These are phyloP conservation scores for Ornithoptera priamus DNA, from an alignment of 2,888 invertebrate species.

Conservation along the genomic window DNA sequence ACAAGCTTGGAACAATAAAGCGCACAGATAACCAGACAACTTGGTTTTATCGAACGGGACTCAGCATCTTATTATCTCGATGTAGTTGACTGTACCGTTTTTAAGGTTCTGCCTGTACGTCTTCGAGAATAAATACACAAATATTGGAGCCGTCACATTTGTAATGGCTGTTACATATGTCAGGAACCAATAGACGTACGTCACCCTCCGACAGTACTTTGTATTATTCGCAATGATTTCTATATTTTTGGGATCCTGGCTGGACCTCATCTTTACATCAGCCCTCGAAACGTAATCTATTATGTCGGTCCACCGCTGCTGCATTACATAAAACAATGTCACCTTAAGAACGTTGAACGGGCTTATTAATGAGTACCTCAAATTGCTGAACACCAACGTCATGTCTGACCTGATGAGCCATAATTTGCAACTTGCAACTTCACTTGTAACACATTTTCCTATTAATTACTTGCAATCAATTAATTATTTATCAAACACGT, in stretches of 20 bases:
- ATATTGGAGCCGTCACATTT: constrained; percentile 50
- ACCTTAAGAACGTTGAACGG: constrained; percentile 55
- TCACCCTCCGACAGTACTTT: constrained; percentile 55
- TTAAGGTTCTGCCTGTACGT: constrained; percentile 48
- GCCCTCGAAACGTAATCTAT: constrained; percentile 54
- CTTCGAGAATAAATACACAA: constrained; percentile 46
- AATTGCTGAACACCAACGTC: constrained; percentile 51
- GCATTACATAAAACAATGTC: constrained; percentile 52
- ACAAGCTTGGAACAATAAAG: constrained; percentile 49
- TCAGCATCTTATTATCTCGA: constrained; percentile 60
- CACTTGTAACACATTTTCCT: too few species aligned
- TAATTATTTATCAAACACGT: too few species aligned
- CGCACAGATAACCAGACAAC: constrained; percentile 45
- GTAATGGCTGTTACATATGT: constrained; percentile 55
- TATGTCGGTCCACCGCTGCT: constrained; percentile 49
- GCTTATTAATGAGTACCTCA: constrained; percentile 59
- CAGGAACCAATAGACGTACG: constrained; percentile 54
- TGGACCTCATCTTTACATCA: constrained; percentile 47
- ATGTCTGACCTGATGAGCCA: constrained; percentile 56
- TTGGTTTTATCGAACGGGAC: constrained; percentile 57
- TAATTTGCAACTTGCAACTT: constrained; percentile 30
- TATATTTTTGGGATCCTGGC: constrained; percentile 40
- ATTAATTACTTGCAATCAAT: too few species aligned
- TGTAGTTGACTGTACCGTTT: constrained; percentile 49
- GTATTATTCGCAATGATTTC: too few species aligned